A percentile compares a stretch with the other conserved stretches of the same genome.
phyloP scores from a whole-genome alignment of 23 tunicate species.

The Halocynthia roretzi region DNA sequence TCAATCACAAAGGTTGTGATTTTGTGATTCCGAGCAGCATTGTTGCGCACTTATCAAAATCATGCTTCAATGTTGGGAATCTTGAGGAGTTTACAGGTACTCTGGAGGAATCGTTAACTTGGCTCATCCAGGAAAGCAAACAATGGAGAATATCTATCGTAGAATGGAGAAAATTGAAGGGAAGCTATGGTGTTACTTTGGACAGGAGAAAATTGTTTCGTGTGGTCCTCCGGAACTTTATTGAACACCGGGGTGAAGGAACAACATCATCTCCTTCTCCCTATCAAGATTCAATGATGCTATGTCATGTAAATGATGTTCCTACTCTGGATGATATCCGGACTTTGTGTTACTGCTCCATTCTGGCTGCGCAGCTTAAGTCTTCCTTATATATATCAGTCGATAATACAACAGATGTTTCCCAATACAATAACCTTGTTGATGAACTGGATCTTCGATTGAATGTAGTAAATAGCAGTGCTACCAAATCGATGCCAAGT shows the following conservation, averaged over 20 bases:
- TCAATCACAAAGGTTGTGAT: no score
- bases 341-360: background rate
- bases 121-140: background rate
- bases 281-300: background rate
- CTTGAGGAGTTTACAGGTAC: no score
- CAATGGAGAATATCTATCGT: background rate
- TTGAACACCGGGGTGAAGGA: background rate
- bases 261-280: background rate
- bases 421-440: no score
- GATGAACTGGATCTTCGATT: no score
- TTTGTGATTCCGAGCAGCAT: no score
- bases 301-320: constrained; percentile 8
- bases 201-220: constrained; percentile 2
- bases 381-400: no score
- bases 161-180: background rate
- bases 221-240: no score
- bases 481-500: no score
- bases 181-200: constrained; percentile 3
- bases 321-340: constrained; percentile 5
- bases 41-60: no score
- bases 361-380: background rate
- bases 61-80: no score
- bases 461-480: no score
- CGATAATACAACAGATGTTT: no score
- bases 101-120: background rate